phyloP scores from a whole-genome alignment of 2,113 vertebrate genomes.

The Lasiurus borealis region DNA sequence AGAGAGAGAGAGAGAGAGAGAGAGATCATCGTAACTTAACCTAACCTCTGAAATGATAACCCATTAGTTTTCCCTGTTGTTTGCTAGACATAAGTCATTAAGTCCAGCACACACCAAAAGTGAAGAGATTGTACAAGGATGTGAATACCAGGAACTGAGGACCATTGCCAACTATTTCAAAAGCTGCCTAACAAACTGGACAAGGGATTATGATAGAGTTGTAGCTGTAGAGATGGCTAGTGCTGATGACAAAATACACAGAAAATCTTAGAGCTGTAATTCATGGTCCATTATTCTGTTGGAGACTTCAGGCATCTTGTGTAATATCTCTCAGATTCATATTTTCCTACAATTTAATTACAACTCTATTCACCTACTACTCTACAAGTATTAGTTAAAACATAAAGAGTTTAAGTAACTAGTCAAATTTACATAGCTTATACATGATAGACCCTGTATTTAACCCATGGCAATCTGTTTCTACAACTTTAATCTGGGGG shows the following conservation, averaged over 20 bases:
- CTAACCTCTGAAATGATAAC: neutral
- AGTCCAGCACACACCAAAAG: neutral
- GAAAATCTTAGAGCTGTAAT: neutral
- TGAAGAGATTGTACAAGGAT: neutral
- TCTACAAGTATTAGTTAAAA: neutral
- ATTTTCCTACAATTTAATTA: slow-evolving; percentile 4
- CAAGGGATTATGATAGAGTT: neutral
- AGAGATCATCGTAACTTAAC: neutral
- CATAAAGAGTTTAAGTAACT: neutral
- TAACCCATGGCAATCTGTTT: neutral
- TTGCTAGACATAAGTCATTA: slow-evolving; percentile 36
- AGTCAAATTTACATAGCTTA: neutral
- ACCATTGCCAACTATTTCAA: neutral
- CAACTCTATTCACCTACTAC: neutral
- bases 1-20: neutral
- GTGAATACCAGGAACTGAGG: neutral
- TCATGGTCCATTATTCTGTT: neutral
- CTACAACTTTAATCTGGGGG: neutral
- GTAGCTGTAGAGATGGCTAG: neutral
- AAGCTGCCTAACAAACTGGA: neutral
- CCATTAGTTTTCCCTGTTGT: neutral
- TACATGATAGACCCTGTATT: neutral
- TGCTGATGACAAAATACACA: neutral
- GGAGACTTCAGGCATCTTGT: neutral
- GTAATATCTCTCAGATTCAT: neutral